Evolutionary conservation across 2,113 vertebrate species (phyloP), one percentile per base, ranked within the genome.

Genomic region (Sapayoa aenigma): DNA sequence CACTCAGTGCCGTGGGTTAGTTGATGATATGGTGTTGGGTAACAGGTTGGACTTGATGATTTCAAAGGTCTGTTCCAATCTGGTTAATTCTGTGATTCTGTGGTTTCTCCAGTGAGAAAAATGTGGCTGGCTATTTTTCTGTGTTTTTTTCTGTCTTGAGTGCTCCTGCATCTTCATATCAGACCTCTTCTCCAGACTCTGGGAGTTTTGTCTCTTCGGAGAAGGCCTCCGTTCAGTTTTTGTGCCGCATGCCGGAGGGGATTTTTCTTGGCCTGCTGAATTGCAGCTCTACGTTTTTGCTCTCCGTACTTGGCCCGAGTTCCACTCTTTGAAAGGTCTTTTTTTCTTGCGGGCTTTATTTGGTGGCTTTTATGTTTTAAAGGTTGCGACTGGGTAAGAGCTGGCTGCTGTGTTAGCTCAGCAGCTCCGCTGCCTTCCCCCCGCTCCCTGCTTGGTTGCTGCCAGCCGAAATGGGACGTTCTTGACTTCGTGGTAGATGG

Each of bases 401-500:
- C 8, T 58, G 89, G 27, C 50, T 88, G 68, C 68, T 2, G 4
- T 63, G 21, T 86, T 86, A 42, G 27, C 21, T 47, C 75, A 83
- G 60, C 83, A 90, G 16, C 17, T 77, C 23, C 20, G 33, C 35
- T 30, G 9, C 69, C 19, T 58, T 9, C 8, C 15, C 23, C 12
- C 23, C 33, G 28, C 24, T 62, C 47, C 14, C 10, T 0, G 3
- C 41, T 71, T 52, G 25, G 39, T 66, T 49, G 1, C 17, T 76
- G 35, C 37, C 41, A 58, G 62, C 47, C 65, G 67, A 33, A 94
- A 22, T 8, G 19, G 56, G 73, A 78, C 79, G 75, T 25, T 87
- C 27, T 19, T 2, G 20, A 14, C 12, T 94, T 94, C 49, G 92
- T 86, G 94, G 67, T 95, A 94, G 95, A 42, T 94, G 92, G 90